Conservation (phyloP, 2,888 invertebrate genomes). For the Clitarchus hookeri region DNA sequence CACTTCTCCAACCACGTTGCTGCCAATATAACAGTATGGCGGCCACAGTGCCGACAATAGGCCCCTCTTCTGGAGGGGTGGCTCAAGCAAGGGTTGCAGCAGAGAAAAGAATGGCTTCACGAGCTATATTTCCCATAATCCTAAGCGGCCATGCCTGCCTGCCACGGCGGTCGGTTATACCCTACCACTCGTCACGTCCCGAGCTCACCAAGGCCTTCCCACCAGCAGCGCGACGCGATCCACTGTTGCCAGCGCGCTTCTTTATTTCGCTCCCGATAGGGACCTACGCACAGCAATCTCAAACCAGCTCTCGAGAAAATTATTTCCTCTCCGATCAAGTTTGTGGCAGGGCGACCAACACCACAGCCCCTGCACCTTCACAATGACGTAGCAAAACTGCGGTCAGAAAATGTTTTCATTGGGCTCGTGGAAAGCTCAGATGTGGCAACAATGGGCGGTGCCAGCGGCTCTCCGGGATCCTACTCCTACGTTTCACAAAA, state of each 20-base stretch:
- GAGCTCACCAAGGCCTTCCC: slow-evolving; percentile 40
- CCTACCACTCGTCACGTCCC: slow-evolving; percentile 39
- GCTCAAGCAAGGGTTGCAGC: slow-evolving; percentile 40
- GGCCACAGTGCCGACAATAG: slow-evolving; percentile 39
- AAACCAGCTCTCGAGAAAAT: not conserved
- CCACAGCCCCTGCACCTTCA: not conserved
- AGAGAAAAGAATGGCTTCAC: slow-evolving; percentile 33
- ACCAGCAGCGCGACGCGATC: slow-evolving; percentile 26
- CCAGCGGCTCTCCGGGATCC: slow-evolving; percentile 37
- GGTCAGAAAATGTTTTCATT: not conserved
- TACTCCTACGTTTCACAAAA: slow-evolving; percentile 33
- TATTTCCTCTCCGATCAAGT: not conserved
- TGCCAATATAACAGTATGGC: slow-evolving; percentile 37
- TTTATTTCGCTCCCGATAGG: not conserved
- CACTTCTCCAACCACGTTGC: not conserved
- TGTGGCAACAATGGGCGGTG: slow-evolving; percentile 39
- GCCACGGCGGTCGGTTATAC: slow-evolving; percentile 28
- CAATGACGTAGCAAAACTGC: slow-evolving; percentile 27
- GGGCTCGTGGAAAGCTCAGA: slow-evolving; percentile 21
- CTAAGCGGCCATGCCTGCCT: slow-evolving; percentile 30
- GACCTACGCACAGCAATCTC: not conserved
- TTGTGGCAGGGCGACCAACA: not conserved
- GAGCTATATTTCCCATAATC: slow-evolving; percentile 40
- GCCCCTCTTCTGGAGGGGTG: slow-evolving; percentile 30
- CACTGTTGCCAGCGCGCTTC: slow-evolving; percentile 37